Evolutionary conservation across 2,888 invertebrate species (phyloP), one percentile per base, ranked within the genome.

Genomic region (Trissoscelio sp.): DNA sequence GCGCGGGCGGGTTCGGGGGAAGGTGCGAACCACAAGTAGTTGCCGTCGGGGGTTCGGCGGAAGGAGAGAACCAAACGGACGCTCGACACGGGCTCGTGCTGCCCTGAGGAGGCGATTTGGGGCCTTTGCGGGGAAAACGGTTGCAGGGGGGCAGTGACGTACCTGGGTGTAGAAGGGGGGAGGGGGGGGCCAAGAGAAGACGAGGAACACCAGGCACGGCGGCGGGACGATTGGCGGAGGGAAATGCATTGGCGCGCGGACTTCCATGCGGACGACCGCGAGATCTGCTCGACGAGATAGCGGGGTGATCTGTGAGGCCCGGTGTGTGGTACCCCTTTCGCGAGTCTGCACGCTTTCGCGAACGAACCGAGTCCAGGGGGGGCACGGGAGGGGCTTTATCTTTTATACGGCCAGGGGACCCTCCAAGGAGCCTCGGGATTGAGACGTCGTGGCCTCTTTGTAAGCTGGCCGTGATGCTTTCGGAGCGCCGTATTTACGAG

Each of bases 261-360:
- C 81, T 83, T 82, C 69, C 82, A 80, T 82, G 51, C 80, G 84
- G 84, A 82, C 84, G 86, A 88, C 88, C 86, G 83, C 86, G 84
- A 90, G 90, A 90, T 90, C 90, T 88, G 86, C 84, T 78, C 87
- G 86, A 79, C 74, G 77, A 90, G 91, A 91, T 91, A 91, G 89
- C 90, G 87, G 87, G 88, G 89, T 91, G 91, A 91, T 91, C 91
- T 91, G 91, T 90, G 91, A 90, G 90, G 89, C 91, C 91, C 89
- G 89, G 89, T 91, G 91, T 91, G 91, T 91, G 91, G 91, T 91
- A 90, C 88, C 88, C 89, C 60, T 66, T 67, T 80, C 79, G 79
- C 81, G 79, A 69, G 51, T 75, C 82, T 77, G 81, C 82, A 77
- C 81, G 81, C 82, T 87, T 85, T 85, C 83, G 84, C 85, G 83